Conservation (phyloP, 2,113 vertebrate species). For the Candoia aspera region DNA sequence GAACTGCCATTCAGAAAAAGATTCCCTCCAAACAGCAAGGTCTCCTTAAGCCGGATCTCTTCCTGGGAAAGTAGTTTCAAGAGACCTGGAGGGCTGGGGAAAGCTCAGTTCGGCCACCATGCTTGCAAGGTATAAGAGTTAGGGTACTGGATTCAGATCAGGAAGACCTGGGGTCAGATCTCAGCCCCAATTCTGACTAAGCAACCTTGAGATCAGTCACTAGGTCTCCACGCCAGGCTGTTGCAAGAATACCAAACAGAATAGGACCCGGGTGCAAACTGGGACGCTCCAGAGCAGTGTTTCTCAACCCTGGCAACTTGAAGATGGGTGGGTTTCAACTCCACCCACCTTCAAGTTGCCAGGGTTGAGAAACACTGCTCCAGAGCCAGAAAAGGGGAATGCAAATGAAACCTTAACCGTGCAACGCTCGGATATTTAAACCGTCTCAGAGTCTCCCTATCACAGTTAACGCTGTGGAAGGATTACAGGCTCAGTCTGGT, state of each 20-base stretch:
- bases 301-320: no score
- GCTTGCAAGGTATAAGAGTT: not conserved
- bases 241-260: not conserved
- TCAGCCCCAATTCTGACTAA: not conserved
- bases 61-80: not conserved
- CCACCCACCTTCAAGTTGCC: no score
- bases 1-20: not conserved
- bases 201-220: no score
- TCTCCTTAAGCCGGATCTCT: no score
- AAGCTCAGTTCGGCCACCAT: not conserved
- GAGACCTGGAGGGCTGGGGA: not conserved
- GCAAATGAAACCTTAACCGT: not conserved
- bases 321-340: no score
- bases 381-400: not conserved
- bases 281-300: not conserved
- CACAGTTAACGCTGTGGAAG: not conserved
- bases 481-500: not conserved
- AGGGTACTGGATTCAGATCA: not conserved
- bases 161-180: not conserved
- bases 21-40: not conserved
- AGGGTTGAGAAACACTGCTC: not conserved
- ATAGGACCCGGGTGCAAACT: not conserved
- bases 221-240: not conserved
- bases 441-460: no score
- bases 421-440: not conserved